Percentiles rank a stretch among this genome's conserved stretches.
phyloP scores from a whole-genome alignment of 2,888 invertebrate genomes.

The Eristalis arbustorum region DNA sequence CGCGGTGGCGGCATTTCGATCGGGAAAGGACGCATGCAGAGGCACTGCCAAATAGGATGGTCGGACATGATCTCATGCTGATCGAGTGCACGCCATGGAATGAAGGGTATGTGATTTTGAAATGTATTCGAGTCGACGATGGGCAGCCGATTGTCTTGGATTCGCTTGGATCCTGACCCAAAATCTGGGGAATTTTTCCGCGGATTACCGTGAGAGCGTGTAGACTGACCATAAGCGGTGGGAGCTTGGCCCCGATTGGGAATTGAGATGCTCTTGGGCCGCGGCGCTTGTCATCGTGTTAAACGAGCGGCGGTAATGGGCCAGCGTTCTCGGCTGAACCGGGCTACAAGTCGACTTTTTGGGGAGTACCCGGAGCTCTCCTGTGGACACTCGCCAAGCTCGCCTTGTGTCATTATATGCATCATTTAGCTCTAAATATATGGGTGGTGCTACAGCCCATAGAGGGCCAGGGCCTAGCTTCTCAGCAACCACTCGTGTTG shows the following conservation, averaged over 20 bases:
- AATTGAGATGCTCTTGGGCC: too few species aligned
- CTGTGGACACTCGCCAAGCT: too few species aligned
- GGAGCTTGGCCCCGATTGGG: background rate
- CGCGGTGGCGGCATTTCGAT: background rate
- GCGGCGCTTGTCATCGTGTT: too few species aligned
- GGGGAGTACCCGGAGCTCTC: too few species aligned
- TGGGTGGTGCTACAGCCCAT: too few species aligned
- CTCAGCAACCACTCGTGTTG: too few species aligned
- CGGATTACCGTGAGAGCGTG: background rate
- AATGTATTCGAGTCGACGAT: background rate
- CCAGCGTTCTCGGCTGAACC: too few species aligned
- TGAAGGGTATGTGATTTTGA: background rate
- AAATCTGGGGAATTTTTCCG: background rate
- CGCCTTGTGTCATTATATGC: too few species aligned
- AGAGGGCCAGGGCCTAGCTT: too few species aligned
- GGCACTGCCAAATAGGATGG: background rate
- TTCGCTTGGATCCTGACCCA: background rate
- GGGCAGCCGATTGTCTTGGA: background rate
- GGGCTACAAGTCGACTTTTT: too few species aligned
- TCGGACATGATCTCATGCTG: background rate
- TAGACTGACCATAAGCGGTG: background rate
- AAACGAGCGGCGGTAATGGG: too few species aligned
- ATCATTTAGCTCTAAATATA: too few species aligned
- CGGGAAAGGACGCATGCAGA: background rate
- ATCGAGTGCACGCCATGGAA: background rate